phyloP scores from a whole-genome alignment of 2,113 vertebrate genomes.

The Ophiodon elongatus region DNA sequence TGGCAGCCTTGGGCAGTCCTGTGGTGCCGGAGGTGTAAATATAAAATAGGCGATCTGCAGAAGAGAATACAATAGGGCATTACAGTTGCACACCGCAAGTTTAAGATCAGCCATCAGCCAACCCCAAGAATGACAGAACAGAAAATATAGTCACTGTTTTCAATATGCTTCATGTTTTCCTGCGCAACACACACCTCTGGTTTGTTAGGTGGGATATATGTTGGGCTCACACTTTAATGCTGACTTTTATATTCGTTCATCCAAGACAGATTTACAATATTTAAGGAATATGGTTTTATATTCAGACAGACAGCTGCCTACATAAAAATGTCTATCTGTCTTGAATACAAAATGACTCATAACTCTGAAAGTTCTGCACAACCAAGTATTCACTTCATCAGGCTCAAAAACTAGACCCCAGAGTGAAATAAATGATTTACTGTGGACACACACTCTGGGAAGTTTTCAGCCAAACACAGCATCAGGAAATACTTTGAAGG shows the following conservation, averaged over 20 bases:
- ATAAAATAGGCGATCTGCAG: conserved; percentile 90
- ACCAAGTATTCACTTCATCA: background rate
- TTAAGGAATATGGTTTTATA: background rate
- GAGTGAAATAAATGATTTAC: conserved; percentile 20
- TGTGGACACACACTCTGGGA: background rate
- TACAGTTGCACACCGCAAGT: background rate
- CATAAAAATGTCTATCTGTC: conserved; percentile 14
- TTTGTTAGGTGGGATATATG: background rate
- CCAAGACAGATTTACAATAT: background rate
- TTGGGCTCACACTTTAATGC: conserved; percentile 3
- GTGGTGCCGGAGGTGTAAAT: conserved; percentile 95
- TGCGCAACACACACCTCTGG: background rate
- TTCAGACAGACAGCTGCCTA: conserved; percentile 22
- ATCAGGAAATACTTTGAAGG: background rate
- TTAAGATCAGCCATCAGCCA: background rate
- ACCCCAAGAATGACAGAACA: background rate
- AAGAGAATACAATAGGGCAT: conserved; percentile 22
- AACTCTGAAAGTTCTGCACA: background rate
- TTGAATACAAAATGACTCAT: conserved; percentile 24
- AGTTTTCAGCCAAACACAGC: background rate
- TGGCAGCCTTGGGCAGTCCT: conserved; percentile 92
- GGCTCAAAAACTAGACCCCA: conserved; percentile 15
- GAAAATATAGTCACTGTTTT: background rate
- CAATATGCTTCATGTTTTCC: background rate
- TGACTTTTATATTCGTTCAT: background rate